A percentile compares a stretch with the other conserved stretches of the same genome.
phyloP scores from a whole-genome alignment of 2,113 vertebrate genomes.

The Phodopus roborovskii region DNA sequence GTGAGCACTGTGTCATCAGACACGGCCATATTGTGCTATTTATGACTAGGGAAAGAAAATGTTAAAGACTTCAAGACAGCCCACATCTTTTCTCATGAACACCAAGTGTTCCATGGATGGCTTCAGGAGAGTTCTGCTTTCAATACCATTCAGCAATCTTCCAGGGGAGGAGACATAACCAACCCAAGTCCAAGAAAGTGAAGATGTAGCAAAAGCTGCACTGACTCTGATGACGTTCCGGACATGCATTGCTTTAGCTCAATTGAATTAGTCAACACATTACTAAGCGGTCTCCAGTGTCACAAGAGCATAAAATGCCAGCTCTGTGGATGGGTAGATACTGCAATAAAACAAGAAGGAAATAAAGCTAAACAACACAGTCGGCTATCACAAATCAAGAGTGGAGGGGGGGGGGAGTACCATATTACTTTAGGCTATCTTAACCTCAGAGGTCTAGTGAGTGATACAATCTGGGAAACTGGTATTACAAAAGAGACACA shows the following conservation, averaged over 20 bases:
- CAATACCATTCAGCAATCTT: accelerated
- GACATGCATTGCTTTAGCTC: background rate
- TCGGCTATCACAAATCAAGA: background rate
- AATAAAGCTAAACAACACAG: background rate
- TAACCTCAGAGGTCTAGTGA: background rate
- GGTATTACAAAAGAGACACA: background rate
- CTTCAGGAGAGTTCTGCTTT: background rate
- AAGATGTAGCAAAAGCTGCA: background rate
- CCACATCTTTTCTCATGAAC: background rate
- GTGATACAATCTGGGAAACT: background rate
- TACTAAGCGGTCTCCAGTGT: accelerated
- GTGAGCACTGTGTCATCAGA: background rate
- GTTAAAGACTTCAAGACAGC: background rate
- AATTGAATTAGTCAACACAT: background rate
- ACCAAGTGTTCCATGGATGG: background rate
- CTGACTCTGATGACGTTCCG: background rate
- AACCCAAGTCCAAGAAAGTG: background rate
- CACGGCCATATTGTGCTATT: background rate
- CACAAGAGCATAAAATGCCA: too few species aligned
- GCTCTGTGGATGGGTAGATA: background rate
- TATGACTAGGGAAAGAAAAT: background rate
- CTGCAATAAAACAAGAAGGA: background rate
- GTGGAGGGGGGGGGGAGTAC: background rate
- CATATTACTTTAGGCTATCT: background rate
- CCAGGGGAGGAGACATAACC: accelerated